phyloP scores from a whole-genome alignment of 2,113 vertebrate genomes.

The Eptesicus fuscus region DNA sequence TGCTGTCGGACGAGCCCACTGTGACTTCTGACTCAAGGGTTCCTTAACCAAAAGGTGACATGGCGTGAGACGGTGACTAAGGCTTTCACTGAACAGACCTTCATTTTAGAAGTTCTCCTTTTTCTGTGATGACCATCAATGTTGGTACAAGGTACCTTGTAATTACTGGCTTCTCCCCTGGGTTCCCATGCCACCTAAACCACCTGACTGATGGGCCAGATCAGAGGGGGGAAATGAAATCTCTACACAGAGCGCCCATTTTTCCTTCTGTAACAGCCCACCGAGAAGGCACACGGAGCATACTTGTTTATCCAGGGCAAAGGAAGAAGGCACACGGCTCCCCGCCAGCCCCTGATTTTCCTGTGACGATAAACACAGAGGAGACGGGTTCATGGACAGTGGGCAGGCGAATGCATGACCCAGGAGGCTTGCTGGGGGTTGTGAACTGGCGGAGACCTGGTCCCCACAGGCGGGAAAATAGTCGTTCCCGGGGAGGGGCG shows the following conservation, averaged over 20 bases:
- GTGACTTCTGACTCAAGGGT: constrained; percentile 55
- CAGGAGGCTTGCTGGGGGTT: background rate
- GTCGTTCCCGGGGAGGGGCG: background rate
- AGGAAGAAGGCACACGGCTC: constrained; percentile 7
- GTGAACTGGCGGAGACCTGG: background rate
- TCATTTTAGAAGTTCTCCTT: background rate
- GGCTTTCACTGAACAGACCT: background rate
- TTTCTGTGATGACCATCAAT: constrained; percentile 1
- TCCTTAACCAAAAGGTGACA: constrained; percentile 44
- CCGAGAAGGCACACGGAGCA: background rate
- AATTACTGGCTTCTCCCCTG: background rate
- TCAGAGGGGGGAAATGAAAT: background rate
- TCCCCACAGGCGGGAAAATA: background rate
- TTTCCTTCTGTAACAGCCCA: background rate
- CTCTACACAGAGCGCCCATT: background rate
- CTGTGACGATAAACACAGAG: constrained; percentile 24
- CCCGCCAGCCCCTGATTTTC: background rate
- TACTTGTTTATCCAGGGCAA: constrained; percentile 45
- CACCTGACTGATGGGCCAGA: background rate
- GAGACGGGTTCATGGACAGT: background rate
- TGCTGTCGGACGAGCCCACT: constrained; percentile 46
- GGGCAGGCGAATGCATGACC: background rate
- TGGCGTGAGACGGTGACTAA: background rate
- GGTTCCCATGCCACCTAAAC: background rate
- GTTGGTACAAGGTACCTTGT: background rate